phyloP scores from a whole-genome alignment of 2,113 vertebrate species.

The Strigops habroptila region DNA sequence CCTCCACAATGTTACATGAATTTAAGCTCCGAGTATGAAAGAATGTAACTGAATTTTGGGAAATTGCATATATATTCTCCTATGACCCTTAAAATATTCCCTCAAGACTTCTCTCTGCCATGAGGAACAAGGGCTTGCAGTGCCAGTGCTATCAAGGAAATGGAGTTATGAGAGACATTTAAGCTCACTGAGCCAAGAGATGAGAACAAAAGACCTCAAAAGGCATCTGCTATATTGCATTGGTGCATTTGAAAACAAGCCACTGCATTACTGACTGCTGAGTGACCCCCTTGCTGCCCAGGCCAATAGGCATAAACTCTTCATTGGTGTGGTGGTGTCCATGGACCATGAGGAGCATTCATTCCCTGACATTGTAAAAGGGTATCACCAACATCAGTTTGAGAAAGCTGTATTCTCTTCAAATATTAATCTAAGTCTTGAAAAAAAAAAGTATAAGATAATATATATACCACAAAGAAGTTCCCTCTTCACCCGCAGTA shows the following conservation, averaged over 20 bases:
- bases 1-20: neutral
- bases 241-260: neutral
- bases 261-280: neutral
- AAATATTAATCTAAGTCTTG: neutral
- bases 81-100: neutral
- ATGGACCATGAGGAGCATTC: neutral
- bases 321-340: neutral
- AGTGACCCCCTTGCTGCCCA: neutral
- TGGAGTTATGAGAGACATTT: neutral
- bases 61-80: neutral
- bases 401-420: neutral
- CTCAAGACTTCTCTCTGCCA: neutral
- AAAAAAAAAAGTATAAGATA: neutral
- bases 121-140: neutral
- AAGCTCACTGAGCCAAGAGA: neutral
- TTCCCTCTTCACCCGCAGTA: neutral
- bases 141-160: neutral
- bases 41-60: neutral
- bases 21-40: neutral
- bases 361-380: neutral
- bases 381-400: neutral
- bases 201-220: neutral
- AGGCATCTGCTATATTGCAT: neutral
- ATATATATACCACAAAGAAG: neutral
- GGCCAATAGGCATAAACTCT: neutral